Evolutionary conservation across 2,888 invertebrate species (phyloP), one percentile per base, ranked within the genome.

Genomic region (Meiosimyza platycephala): DNA sequence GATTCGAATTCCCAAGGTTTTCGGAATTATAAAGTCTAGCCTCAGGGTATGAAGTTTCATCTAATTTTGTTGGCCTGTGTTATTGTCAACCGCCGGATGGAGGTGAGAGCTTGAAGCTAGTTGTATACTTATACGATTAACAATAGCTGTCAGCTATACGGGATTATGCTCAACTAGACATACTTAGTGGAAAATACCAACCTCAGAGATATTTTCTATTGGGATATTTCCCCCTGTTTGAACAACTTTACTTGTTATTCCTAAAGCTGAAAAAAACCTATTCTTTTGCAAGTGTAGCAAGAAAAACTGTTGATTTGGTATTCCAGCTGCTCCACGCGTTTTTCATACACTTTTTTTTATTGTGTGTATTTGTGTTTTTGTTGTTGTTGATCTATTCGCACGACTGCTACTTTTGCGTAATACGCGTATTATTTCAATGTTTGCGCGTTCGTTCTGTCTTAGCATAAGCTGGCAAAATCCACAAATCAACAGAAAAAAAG

Each of bases 371-470:
- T 50, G 64, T 68, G 60, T 16, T 63, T 22, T 57, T 54, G 65
- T 55, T 71, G 57, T 50, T 28, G 54, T 62, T 51, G 72, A 16
- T 72, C 63, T 60, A n/a, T 67, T 67, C 62, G 59, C 54, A 67
- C 60, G 72, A n/a, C 66, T 72, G 28, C 12, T 40, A 16, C 55
- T 55, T 62, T 66, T 51, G 55, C 71, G 72, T 57, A 69, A 51
- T 60, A 12, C 54, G 16, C 64, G 64, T 50, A 64, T 60, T 76
- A 77, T 78, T 78, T 67, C 76, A 74, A 71, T 72, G 72, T 73
- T 75, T 5, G 40, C 40, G 9, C 40, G 40, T 73, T 75, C 33
- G 51, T 59, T 66, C 50, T 64, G 9, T 33, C 28, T 65, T 16
- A 65, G 50, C 28, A 40, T 62, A 62, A 62, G 62, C 28, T 28